A percentile compares a stretch with the other conserved stretches of the same genome.
phyloP scores from a whole-genome alignment of 2,888 invertebrate species.

The Trissolcus japonicus region DNA sequence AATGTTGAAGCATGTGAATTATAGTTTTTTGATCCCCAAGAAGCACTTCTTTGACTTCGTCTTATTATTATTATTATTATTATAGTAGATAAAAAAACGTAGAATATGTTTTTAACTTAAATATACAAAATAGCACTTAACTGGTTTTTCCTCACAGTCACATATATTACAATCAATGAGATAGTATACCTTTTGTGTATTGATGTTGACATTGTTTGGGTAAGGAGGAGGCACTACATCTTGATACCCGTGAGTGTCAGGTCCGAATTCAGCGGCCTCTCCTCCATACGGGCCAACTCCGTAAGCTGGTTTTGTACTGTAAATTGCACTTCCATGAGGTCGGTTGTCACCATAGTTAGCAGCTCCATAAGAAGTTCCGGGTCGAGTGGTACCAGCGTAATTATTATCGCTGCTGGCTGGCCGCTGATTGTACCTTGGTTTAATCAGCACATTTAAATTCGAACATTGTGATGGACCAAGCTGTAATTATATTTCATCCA shows the following conservation, averaged over 20 bases:
- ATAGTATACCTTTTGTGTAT: conserved; percentile 46
- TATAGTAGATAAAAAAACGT: no score
- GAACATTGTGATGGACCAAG: neutral
- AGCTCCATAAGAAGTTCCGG: conserved; percentile 49
- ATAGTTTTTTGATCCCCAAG: no score
- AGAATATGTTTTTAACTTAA: no score
- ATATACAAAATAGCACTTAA: no score
- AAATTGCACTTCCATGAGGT: conserved; percentile 49
- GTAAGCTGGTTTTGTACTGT: conserved; percentile 35
- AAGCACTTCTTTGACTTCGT: no score
- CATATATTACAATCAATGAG: no score
- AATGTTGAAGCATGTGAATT: no score
- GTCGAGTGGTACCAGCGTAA: conserved; percentile 48
- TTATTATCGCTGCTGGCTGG: conserved; percentile 42
- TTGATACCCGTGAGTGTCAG: conserved; percentile 49
- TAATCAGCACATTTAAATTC: conserved; percentile 23
- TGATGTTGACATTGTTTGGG: conserved; percentile 40
- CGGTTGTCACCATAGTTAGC: conserved; percentile 45
- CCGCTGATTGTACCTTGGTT: conserved; percentile 50
- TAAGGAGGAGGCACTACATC: conserved; percentile 30
- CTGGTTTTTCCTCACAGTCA: no score
- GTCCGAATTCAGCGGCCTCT: conserved; percentile 44
- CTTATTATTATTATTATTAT: no score
- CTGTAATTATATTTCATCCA: no score
- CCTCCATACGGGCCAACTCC: conserved; percentile 25